Conservation (phyloP, 2,888 invertebrate species). For the Hemaris fuciformis region DNA sequence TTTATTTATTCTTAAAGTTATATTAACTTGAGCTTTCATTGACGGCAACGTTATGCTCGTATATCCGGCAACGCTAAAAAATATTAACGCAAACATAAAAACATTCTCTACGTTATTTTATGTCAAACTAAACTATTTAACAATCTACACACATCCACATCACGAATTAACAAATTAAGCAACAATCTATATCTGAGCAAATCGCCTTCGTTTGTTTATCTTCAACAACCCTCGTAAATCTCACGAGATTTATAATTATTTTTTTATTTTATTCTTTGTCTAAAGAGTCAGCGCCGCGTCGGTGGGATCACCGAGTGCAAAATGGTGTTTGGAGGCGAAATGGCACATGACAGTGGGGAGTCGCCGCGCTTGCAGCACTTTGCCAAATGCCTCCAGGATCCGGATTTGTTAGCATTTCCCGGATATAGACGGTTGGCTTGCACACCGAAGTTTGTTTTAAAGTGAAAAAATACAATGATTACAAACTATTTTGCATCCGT, state of each 20-base stretch:
- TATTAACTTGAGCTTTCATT: too few species aligned
- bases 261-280: background rate
- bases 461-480: background rate
- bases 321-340: slow-evolving; percentile 67
- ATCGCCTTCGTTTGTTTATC: background rate
- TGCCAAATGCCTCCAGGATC: slow-evolving; percentile 67
- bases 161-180: too few species aligned
- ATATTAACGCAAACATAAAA: too few species aligned
- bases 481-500: too few species aligned
- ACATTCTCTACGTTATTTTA: too few species aligned
- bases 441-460: slow-evolving; percentile 36
- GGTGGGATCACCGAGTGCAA: slow-evolving; percentile 54
- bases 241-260: background rate
- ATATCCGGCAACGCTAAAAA: too few species aligned
- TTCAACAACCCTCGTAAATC: background rate
- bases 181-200: background rate
- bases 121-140: background rate
- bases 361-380: slow-evolving; percentile 55
- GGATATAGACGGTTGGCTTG: slow-evolving; percentile 48
- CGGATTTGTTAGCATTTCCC: slow-evolving; percentile 63
- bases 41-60: too few species aligned
- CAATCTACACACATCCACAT: too few species aligned
- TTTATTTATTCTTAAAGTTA: too few species aligned
- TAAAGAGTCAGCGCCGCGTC: background rate
- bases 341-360: slow-evolving; percentile 52